A percentile compares a stretch with the other conserved stretches of the same genome.
Evolutionary conservation across 2,888 invertebrate species (phyloP).

Genomic region (Dynastes tityus): DNA sequence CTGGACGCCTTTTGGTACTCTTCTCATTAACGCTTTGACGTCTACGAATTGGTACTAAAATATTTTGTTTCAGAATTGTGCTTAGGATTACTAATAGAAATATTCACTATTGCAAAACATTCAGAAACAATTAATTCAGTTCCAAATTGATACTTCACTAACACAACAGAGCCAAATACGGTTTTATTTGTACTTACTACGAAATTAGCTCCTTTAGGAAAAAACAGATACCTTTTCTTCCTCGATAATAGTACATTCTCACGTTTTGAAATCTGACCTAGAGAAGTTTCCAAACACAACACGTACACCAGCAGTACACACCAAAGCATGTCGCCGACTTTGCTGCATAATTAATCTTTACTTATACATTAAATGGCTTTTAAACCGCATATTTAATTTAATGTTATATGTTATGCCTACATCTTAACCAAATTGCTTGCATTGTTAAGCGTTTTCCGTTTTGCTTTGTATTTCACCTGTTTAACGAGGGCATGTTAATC

Average conservation of each 20-base stretch:
- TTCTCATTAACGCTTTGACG: slow-evolving; percentile 47
- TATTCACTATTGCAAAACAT: no score
- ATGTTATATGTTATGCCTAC: neutral
- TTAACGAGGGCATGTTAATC: neutral
- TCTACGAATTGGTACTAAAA: slow-evolving; percentile 46
- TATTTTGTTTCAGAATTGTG: neutral
- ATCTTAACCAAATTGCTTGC: neutral
- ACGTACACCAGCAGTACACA: neutral
- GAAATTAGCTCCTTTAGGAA: slow-evolving; percentile 54
- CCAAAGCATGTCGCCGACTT: slow-evolving; percentile 19
- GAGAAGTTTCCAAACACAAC: slow-evolving; percentile 9
- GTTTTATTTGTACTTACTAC: slow-evolving; percentile 47
- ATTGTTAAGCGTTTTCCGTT: no score
- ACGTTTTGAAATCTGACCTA: slow-evolving; percentile 35
- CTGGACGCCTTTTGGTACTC: slow-evolving; percentile 45
- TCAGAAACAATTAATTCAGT: no score
- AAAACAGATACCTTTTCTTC: slow-evolving; percentile 53
- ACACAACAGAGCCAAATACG: no score
- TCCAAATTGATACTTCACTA: no score
- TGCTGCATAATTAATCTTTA: neutral
- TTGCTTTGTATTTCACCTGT: no score
- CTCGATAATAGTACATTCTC: slow-evolving; percentile 46
- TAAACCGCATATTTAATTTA: neutral
- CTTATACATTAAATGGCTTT: neutral
- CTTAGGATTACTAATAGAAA: no score